Conservation (phyloP, 1,140 invertebrate genomes). For the Drosophila funebris region DNA sequence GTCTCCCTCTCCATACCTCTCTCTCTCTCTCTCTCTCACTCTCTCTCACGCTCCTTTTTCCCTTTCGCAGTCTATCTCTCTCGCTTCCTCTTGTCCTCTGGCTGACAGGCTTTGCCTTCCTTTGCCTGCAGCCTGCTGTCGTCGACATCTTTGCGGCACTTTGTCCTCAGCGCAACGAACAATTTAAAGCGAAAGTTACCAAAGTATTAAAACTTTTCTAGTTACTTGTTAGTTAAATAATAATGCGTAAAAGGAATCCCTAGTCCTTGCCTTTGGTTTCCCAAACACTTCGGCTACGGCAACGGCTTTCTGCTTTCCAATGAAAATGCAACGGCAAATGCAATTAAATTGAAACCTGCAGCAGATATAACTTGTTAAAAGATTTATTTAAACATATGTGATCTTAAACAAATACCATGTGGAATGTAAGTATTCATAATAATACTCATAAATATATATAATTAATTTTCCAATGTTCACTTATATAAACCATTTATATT, state of each 20-base stretch:
- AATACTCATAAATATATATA: too few species aligned
- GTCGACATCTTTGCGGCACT: slow-evolving; percentile 49
- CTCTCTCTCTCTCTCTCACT: background rate
- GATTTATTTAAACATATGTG: slow-evolving; percentile 19
- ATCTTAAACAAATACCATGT: slow-evolving; percentile 21
- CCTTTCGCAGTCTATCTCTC: background rate
- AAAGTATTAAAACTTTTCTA: slow-evolving; percentile 78
- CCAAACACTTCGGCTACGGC: background rate
- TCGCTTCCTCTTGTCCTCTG: slow-evolving; percentile 5
- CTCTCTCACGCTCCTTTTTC: background rate
- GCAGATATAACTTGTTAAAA: background rate
- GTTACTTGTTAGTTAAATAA: slow-evolving; percentile 80
- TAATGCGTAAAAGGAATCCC: slow-evolving; percentile 74
- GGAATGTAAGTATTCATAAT: too few species aligned
- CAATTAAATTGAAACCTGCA: slow-evolving; percentile 70
- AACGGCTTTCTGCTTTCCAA: slow-evolving; percentile 15
- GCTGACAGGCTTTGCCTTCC: slow-evolving; percentile 39
- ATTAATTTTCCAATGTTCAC: too few species aligned
- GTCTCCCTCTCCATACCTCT: background rate
- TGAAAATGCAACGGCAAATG: slow-evolving; percentile 47
- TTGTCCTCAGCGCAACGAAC: slow-evolving; percentile 58
- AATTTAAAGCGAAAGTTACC: slow-evolving; percentile 75
- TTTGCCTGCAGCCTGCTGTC: slow-evolving; percentile 34
- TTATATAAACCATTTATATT: too few species aligned
- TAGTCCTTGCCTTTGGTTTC: slow-evolving; percentile 10